These are phyloP conservation scores for Amazona vittata DNA, from an alignment of 2,113 vertebrate species.

Conservation along the genomic window DNA sequence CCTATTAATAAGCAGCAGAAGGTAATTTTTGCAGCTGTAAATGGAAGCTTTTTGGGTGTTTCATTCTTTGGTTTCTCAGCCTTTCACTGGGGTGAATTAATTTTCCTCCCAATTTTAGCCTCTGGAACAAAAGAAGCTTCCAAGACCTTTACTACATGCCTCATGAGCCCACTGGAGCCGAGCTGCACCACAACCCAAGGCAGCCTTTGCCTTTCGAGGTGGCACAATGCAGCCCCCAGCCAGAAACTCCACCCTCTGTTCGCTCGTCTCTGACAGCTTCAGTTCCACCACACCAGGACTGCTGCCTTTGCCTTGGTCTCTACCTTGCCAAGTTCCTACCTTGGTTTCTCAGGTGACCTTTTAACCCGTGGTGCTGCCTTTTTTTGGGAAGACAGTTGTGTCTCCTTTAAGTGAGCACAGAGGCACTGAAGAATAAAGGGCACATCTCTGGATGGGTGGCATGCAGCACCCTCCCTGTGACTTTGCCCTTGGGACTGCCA, in stretches of 20 bases:
- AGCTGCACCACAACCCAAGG: background rate
- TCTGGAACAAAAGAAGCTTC: conserved; percentile 27
- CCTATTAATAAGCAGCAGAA: background rate
- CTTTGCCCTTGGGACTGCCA: background rate
- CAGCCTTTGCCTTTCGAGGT: background rate
- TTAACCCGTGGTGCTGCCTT: background rate
- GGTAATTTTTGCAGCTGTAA: background rate
- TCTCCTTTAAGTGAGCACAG: background rate
- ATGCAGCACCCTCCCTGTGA: rapidly evolving
- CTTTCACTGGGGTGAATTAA: background rate
- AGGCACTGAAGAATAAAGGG: background rate
- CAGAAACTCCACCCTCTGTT: background rate
- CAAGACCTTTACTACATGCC: background rate
- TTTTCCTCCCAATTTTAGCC: conserved; percentile 32
- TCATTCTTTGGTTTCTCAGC: background rate
- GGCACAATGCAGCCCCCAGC: background rate
- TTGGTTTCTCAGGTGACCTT: background rate
- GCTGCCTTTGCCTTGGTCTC: background rate
- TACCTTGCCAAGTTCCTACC: background rate
- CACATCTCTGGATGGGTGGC: background rate
- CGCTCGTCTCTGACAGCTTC: background rate
- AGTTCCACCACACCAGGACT: background rate
- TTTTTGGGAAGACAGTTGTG: background rate
- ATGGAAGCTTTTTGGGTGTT: background rate
- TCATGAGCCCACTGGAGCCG: rapidly evolving